Conservation (phyloP, 2,113 vertebrate genomes). For the Oxyura jamaicensis region DNA sequence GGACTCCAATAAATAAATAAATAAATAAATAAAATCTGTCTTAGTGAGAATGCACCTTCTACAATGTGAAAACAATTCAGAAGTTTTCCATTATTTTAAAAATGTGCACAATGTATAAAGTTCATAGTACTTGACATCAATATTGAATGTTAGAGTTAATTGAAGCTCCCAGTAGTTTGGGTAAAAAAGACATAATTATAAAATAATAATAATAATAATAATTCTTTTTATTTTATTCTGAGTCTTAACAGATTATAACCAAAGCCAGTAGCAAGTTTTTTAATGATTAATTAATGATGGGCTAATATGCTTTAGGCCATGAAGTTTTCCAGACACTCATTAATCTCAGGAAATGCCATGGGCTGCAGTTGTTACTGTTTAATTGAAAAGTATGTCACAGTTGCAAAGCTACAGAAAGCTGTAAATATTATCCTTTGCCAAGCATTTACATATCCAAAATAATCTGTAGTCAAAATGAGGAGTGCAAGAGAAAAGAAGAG, state of each 20-base stretch:
- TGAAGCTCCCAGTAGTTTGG: background rate
- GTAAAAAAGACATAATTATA: background rate
- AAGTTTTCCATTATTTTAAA: background rate
- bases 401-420: slow-evolving; percentile 5
- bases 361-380: slow-evolving; percentile 29
- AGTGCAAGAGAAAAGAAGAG: background rate
- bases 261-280: slow-evolving; percentile 26
- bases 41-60: background rate
- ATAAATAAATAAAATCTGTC: background rate
- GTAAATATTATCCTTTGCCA: slow-evolving; percentile 23
- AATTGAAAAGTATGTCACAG: slow-evolving; percentile 40
- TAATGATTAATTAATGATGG: slow-evolving; percentile 61
- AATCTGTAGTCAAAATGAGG: background rate
- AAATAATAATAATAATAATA: slow-evolving; percentile 7
- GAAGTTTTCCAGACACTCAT: slow-evolving; percentile 30
- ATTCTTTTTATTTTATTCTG: slow-evolving; percentile 17
- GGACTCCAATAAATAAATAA: background rate
- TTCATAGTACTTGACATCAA: background rate
- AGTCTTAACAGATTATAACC: slow-evolving; percentile 45
- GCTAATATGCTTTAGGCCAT: slow-evolving; percentile 28
- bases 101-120: background rate
- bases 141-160: background rate
- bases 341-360: slow-evolving; percentile 45
- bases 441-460: background rate
- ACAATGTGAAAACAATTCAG: background rate